Percentiles rank a stretch among this genome's conserved stretches.
These are phyloP conservation scores for Stenodema calcarata DNA, from an alignment of 2,888 invertebrate genomes.

Conservation along the genomic window DNA sequence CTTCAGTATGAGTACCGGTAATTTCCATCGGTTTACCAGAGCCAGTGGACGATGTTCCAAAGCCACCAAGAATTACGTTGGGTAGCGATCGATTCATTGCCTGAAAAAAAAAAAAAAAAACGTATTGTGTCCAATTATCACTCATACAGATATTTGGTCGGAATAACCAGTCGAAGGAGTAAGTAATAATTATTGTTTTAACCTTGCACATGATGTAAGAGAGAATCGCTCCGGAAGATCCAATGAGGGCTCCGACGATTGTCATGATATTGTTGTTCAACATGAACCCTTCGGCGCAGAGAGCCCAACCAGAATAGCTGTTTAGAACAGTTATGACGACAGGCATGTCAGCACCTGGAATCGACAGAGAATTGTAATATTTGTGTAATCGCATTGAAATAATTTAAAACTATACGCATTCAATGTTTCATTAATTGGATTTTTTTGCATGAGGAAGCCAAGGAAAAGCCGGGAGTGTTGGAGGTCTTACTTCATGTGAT, in stretches of 20 bases:
- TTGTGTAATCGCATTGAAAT: no score
- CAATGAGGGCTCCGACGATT: constrained; percentile 87
- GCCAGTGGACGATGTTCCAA: constrained; percentile 78
- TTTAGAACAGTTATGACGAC: constrained; percentile 91
- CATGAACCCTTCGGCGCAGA: constrained; percentile 95
- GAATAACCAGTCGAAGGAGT: not conserved
- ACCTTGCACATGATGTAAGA: constrained; percentile 95
- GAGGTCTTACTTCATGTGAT: no score
- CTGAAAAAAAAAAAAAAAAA: constrained; percentile 61
- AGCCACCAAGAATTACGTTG: constrained; percentile 88
- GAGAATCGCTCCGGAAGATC: constrained; percentile 88
- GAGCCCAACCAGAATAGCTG: constrained; percentile 92
- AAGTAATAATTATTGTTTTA: constrained; percentile 49
- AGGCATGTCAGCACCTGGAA: constrained; percentile 87
- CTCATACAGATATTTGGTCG: no score
- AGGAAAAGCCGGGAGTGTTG: no score
- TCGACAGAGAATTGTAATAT: not conserved
- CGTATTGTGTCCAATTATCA: no score
- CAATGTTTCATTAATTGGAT: no score
- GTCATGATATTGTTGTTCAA: constrained; percentile 91
- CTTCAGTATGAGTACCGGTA: constrained; percentile 80
- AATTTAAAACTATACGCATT: no score
- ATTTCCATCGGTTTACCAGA: constrained; percentile 78
- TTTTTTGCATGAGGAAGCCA: no score
- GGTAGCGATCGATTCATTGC: constrained; percentile 84